Base-by-base conservation (phyloP, 2,113 vertebrate species). In the Rallus limicola region DNA sequence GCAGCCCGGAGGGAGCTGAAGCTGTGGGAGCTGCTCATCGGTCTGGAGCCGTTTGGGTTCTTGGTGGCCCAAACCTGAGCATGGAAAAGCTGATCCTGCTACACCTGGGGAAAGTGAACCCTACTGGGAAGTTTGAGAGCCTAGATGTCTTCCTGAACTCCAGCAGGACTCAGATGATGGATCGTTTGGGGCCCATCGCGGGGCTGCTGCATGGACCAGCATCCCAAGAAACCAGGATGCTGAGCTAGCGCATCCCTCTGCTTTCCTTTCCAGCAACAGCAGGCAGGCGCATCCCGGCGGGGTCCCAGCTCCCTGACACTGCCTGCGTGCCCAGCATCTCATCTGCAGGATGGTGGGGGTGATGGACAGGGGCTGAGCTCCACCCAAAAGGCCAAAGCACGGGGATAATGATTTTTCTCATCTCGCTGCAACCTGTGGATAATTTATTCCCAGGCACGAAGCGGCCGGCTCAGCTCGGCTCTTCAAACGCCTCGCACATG, bases 391-490 rank as follows among this genome's bases (percentile, higher is more conserved):
- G 86, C 75, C 86, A 17, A 19, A n/a, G 48, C 67, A 9, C 0
- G 0, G 6, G n/a, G 31, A 80, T 81, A 92, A 89, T 1, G 67
- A 93, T 69, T 88, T 81, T 58, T 33, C 63, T 85, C 19, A 7
- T 86, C 80, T 92, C 70, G 2, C 48, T 0, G 2, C 58, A 80
- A 42, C 48, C 62, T 65, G 50, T 3, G 4, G 68, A 19, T 97
- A 96, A 97, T 87, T 80, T 95, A 97, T 97, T 95, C 93, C 56
- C 6, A 33, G 50, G 92, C 96, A 97, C 14, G 86, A 11, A 65
- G 76, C 2, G 0, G 44, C 53, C 92, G 64, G 59, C 87, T 78
- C 76, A 31, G 74, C 74, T 38, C 13, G 68, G n/a, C 75, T 91
- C 5, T 52, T 92, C 48, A 29, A 69, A 62, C 12, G 36, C 36